Conservation (phyloP, 2,888 invertebrate genomes). For the Drosophila falleni region DNA sequence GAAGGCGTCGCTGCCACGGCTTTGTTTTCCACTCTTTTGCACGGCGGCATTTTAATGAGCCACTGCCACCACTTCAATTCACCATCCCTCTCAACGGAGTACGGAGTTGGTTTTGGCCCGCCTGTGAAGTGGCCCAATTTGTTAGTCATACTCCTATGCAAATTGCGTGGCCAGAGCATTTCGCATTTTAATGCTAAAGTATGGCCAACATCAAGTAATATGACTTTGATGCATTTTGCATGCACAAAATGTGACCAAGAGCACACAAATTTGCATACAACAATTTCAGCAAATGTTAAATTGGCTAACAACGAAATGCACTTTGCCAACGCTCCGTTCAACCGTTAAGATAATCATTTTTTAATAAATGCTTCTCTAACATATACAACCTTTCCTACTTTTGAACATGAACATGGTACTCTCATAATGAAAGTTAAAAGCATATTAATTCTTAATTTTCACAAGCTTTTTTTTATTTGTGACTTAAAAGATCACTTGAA, state of each 20-base stretch:
- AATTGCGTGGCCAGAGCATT: slow-evolving; percentile 34
- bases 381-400: background rate
- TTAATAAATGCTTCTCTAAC: slow-evolving; percentile 5
- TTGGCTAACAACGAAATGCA: slow-evolving; percentile 50
- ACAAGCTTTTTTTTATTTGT: too few relatives aligned
- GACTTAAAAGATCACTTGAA: too few relatives aligned
- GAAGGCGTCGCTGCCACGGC: slow-evolving; percentile 40
- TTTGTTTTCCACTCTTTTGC: slow-evolving; percentile 39
- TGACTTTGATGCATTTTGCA: slow-evolving; percentile 32
- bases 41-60: slow-evolving; percentile 72
- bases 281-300: slow-evolving; percentile 35
- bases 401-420: background rate
- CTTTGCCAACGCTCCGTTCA: slow-evolving; percentile 28
- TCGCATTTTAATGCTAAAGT: slow-evolving; percentile 47
- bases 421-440: too few relatives aligned
- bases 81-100: background rate
- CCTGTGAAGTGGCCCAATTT: slow-evolving; percentile 38
- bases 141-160: slow-evolving; percentile 44
- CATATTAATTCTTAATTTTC: too few relatives aligned
- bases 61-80: background rate
- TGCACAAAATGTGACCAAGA: slow-evolving; percentile 23
- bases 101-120: slow-evolving; percentile 26
- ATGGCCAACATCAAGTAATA: slow-evolving; percentile 28
- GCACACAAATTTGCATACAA: slow-evolving; percentile 20
- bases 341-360: slow-evolving; percentile 8